Conservation (phyloP, 2,888 invertebrate species). For the Pandemis corylana region DNA sequence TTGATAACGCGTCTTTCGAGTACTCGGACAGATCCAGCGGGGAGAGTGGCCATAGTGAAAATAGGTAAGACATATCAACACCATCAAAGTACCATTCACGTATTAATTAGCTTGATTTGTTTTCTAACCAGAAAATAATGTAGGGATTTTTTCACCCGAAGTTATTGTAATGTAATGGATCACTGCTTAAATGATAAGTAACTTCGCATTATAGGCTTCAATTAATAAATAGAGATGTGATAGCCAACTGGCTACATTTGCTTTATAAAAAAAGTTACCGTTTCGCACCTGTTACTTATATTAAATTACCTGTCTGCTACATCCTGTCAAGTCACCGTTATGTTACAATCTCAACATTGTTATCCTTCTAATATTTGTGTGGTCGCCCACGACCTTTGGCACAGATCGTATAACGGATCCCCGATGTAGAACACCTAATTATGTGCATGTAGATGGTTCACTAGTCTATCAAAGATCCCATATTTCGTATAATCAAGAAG, state of each 20-base stretch:
- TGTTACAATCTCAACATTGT: neutral
- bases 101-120: neutral
- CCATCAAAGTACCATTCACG: neutral
- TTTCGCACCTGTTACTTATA: neutral
- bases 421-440: constrained; percentile 23
- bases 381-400: neutral
- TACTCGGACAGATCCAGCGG: constrained; percentile 76
- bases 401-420: constrained; percentile 24
- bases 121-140: neutral
- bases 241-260: neutral
- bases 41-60: constrained; percentile 55
- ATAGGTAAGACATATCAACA: constrained; percentile 61
- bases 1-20: constrained; percentile 78
- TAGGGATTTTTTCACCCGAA: neutral
- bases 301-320: neutral
- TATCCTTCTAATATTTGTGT: neutral
- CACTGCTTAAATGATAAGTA: too few species aligned
- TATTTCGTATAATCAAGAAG: constrained; percentile 10
- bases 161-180: too few species aligned
- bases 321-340: neutral
- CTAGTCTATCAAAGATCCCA: constrained; percentile 1
- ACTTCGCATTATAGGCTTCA: too few species aligned
- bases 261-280: neutral
- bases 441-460: constrained; percentile 27
- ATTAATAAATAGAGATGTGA: neutral